phyloP scores from a whole-genome alignment of 2,888 invertebrate species.

The Oscheius sp. region DNA sequence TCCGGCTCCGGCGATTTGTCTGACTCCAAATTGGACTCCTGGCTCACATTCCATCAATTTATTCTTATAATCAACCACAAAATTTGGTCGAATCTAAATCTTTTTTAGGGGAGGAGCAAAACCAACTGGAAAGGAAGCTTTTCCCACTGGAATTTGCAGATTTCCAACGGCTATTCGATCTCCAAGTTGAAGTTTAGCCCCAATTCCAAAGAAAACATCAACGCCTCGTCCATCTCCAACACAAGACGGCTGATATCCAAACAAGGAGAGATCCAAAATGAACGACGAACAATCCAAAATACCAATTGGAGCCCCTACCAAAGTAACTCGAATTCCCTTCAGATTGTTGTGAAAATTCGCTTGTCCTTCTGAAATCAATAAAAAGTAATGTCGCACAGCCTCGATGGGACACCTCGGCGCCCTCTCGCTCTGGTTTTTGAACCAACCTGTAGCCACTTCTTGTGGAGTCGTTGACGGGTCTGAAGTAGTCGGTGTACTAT shows the following conservation, averaged over 20 bases:
- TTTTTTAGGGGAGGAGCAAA: conserved; percentile 19
- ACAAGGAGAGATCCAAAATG: conserved; percentile 18
- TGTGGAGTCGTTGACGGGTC: neutral
- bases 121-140: conserved; percentile 26
- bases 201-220: conserved; percentile 34
- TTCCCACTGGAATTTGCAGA: neutral
- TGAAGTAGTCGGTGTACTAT: neutral
- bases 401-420: too few relatives aligned
- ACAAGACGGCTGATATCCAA: conserved; percentile 40
- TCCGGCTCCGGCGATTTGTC: conserved; percentile 43
- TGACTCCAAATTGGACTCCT: conserved; percentile 34
- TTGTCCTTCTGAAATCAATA: neutral
- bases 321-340: neutral
- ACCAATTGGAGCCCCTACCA: conserved; percentile 31
- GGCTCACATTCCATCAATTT: conserved; percentile 37
- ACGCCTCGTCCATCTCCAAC: conserved; percentile 39
- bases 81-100: conserved; percentile 35
- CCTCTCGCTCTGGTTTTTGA: too few relatives aligned
- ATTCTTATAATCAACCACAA: conserved; percentile 38
- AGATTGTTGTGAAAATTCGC: neutral
- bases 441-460: neutral
- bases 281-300: conserved; percentile 32
- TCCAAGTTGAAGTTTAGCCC: neutral
- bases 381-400: too few relatives aligned
- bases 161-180: neutral